A percentile compares a stretch with the other conserved stretches of the same genome.
Conservation (phyloP, 2,113 vertebrate species). For the Axis porcinus region DNA sequence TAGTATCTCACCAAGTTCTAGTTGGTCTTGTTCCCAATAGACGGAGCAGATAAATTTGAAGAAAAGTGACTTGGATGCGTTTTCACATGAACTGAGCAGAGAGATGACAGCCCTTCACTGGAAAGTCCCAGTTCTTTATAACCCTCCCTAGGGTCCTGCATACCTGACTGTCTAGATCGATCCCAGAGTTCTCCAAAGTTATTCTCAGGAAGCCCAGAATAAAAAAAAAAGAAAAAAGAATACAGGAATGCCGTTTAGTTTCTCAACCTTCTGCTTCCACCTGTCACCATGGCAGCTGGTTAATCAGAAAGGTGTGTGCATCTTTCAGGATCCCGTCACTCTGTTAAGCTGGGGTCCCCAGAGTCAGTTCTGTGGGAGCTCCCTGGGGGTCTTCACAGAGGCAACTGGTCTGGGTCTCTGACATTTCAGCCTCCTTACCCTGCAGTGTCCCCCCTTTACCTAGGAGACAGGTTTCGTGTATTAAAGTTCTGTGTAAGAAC, state of each 20-base stretch:
- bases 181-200: background rate
- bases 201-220: background rate
- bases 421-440: background rate
- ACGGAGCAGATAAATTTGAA: background rate
- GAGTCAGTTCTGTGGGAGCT: no score
- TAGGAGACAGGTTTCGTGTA: background rate
- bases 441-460: background rate
- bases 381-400: background rate
- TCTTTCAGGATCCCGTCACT: accelerated
- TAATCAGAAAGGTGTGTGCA: background rate
- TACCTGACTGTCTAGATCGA: accelerated
- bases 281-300: background rate
- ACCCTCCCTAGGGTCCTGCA: accelerated
- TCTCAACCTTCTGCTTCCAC: accelerated
- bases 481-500: background rate
- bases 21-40: background rate
- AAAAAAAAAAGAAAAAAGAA: background rate
- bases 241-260: background rate
- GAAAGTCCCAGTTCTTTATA: background rate
- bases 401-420: background rate
- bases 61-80: background rate
- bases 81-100: background rate
- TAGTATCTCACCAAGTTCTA: accelerated
- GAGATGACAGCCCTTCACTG: background rate
- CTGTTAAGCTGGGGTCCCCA: background rate